Evolutionary conservation across 37 sponge, comb jelly and placozoan genomes (phyloP).

Genomic region (Geodia barretti): DNA sequence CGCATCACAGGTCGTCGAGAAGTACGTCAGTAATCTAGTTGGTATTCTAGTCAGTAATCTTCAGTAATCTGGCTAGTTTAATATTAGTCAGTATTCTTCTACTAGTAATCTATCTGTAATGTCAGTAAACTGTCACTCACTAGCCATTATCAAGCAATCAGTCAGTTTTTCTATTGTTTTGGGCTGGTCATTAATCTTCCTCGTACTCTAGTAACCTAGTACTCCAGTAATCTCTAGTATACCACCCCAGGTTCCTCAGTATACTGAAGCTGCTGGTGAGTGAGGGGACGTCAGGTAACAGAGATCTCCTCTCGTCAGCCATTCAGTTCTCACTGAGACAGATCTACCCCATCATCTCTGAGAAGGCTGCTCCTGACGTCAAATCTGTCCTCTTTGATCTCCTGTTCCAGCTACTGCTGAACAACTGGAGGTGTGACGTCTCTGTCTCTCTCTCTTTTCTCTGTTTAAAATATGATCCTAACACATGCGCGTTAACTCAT

Average conservation of each 20-base stretch:
- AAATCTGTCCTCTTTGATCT: constrained; percentile 70
- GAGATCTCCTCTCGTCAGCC: constrained; percentile 62
- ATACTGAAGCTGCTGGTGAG: constrained; percentile 62
- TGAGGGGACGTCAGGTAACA: constrained; percentile 8
- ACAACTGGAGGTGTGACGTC: constrained; percentile 80
- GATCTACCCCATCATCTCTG: constrained; percentile 68
- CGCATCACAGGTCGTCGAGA: constrained; percentile 71
- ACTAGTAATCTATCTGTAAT: too few relatives aligned
- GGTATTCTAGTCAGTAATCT: neutral
- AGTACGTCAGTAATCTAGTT: constrained; percentile 47
- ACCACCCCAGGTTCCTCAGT: constrained; percentile 73
- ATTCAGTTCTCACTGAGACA: constrained; percentile 78
- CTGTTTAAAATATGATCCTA: neutral
- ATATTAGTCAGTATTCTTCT: too few relatives aligned
- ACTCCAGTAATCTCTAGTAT: too few relatives aligned
- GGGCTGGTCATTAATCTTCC: too few relatives aligned
- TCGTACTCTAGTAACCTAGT: too few relatives aligned
- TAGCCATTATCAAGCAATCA: too few relatives aligned
- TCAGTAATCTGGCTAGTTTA: too few relatives aligned
- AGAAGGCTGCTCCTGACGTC: constrained; percentile 74
- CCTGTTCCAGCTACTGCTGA: constrained; percentile 61
- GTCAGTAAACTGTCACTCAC: too few relatives aligned
- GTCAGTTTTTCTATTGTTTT: too few relatives aligned
- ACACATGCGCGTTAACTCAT: neutral
- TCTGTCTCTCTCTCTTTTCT: neutral